phyloP scores from a whole-genome alignment of 2,888 invertebrate species.

The Meiosimyza decipiens region DNA sequence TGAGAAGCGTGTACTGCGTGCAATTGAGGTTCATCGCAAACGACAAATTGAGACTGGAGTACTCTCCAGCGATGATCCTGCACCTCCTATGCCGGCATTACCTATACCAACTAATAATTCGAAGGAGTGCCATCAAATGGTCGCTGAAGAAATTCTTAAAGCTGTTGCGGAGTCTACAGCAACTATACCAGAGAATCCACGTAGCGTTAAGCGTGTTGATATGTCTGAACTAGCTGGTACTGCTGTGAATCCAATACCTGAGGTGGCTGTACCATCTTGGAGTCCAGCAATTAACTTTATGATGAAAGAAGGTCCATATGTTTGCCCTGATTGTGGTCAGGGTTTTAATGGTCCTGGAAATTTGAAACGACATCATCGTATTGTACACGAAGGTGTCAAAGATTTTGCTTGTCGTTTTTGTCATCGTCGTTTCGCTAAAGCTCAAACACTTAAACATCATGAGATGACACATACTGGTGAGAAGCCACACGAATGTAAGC shows the following conservation, averaged over 20 bases:
- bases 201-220: slow-evolving; percentile 60
- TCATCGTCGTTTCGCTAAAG: slow-evolving; percentile 63
- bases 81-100: slow-evolving; percentile 43
- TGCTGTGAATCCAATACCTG: slow-evolving; percentile 60
- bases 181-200: slow-evolving; percentile 59
- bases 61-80: slow-evolving; percentile 41
- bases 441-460: slow-evolving; percentile 64
- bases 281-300: slow-evolving; percentile 64
- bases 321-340: slow-evolving; percentile 61
- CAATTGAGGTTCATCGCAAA: slow-evolving; percentile 61
- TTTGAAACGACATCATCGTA: slow-evolving; percentile 61
- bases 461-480: slow-evolving; percentile 66
- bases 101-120: slow-evolving; percentile 44
- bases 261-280: slow-evolving; percentile 61
- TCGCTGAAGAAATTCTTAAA: slow-evolving; percentile 59
- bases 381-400: slow-evolving; percentile 64
- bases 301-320: slow-evolving; percentile 63
- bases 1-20: slow-evolving; percentile 59
- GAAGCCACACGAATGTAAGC: slow-evolving; percentile 62
- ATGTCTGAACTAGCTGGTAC: slow-evolving; percentile 60
- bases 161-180: slow-evolving; percentile 57
- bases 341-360: slow-evolving; percentile 63
- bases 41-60: slow-evolving; percentile 58
- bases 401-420: slow-evolving; percentile 62
- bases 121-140: slow-evolving; percentile 52